These are phyloP conservation scores for Agraylea sexmaculata DNA, from an alignment of 1,140 invertebrate species.

Conservation along the genomic window DNA sequence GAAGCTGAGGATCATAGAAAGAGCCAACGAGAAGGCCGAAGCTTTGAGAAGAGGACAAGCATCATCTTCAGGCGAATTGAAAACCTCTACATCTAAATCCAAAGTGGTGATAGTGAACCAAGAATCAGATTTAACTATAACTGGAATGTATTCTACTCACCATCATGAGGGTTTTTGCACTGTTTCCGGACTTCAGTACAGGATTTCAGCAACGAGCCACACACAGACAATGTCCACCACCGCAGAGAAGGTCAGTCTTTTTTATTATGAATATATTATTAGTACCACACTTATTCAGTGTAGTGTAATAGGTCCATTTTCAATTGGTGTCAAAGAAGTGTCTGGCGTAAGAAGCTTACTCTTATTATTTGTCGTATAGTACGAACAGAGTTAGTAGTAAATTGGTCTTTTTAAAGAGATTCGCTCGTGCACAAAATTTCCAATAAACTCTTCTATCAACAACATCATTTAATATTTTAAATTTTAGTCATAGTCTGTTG, in stretches of 20 bases:
- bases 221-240: slow-evolving; percentile 68
- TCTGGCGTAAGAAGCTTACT: no score
- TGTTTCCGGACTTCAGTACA: slow-evolving; percentile 71
- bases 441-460: no score
- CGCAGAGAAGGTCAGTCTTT: slow-evolving; percentile 43
- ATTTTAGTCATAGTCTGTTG: no score
- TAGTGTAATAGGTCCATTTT: no score
- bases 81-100: slow-evolving; percentile 47
- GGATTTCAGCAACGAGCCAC: slow-evolving; percentile 61
- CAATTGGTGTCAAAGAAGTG: no score
- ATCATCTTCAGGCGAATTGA: slow-evolving; percentile 36
- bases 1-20: slow-evolving; percentile 11
- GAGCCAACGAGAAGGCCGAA: slow-evolving; percentile 12
- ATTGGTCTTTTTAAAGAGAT: no score
- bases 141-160: slow-evolving; percentile 62
- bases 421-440: no score
- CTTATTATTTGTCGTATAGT: no score
- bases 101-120: slow-evolving; percentile 62
- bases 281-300: no score
- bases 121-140: slow-evolving; percentile 76
- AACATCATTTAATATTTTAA: no score
- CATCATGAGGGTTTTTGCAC: slow-evolving; percentile 72
- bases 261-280: slow-evolving; percentile 4
- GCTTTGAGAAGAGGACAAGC: slow-evolving; percentile 38
- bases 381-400: no score